Evolutionary conservation across 2,888 invertebrate species (phyloP).

Genomic region (Tetragonisca angustula): DNA sequence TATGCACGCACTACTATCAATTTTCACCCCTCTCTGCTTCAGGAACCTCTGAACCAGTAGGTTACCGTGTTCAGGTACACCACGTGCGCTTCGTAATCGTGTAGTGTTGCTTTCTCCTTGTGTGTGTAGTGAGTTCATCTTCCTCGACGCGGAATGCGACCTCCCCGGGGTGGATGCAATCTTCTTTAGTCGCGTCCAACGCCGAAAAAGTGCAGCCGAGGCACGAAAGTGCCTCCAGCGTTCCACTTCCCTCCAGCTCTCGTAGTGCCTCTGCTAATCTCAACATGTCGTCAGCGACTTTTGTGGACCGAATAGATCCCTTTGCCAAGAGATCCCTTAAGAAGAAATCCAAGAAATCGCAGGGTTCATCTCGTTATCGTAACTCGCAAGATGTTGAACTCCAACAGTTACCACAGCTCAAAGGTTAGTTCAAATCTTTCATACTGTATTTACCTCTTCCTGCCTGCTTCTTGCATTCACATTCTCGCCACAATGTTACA

Average conservation of each 20-base stretch:
- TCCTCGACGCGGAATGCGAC: conserved; percentile 68
- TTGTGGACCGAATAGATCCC: conserved; percentile 99
- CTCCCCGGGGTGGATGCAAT: conserved; percentile 61
- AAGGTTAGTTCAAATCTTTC: conserved; percentile 89
- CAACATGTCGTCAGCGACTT: conserved; percentile 90
- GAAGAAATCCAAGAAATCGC: conserved; percentile 99
- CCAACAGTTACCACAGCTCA: conserved; percentile 97
- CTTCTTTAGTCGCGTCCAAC: conserved; percentile 66
- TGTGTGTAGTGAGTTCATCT: conserved; percentile 65
- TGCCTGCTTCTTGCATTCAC: background rate
- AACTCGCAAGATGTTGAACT: conserved; percentile 99
- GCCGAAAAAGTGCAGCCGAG: conserved; percentile 58
- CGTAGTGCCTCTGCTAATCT: conserved; percentile 75
- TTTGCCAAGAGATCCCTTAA: conserved; percentile 99
- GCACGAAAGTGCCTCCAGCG: conserved; percentile 60
- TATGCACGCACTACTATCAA: conserved; percentile 57
- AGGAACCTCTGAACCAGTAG: conserved; percentile 65
- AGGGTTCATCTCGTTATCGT: conserved; percentile 99
- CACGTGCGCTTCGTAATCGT: conserved; percentile 58
- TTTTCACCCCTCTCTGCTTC: conserved; percentile 49
- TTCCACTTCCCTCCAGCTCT: conserved; percentile 65
- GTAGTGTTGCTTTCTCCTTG: conserved; percentile 61
- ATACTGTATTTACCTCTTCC: background rate
- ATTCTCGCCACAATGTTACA: background rate
- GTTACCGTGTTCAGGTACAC: conserved; percentile 62